Evolutionary conservation across 2,888 invertebrate genomes (phyloP).

Genomic region (Microplitis manilae): DNA sequence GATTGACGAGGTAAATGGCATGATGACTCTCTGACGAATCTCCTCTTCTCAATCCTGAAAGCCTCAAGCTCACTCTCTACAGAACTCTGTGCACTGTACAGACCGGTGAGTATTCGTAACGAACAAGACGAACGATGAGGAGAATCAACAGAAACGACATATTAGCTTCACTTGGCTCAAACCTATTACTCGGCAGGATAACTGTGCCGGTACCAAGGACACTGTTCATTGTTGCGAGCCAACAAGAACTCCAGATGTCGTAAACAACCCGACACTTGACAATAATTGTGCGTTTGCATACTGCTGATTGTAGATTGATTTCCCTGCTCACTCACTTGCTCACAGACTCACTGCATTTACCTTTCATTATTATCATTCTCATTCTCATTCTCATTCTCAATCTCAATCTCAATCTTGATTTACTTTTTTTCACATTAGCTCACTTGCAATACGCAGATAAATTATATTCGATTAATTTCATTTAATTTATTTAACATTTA

Average conservation of each 20-base stretch:
- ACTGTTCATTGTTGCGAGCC: conserved; percentile 34
- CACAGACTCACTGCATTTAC: neutral
- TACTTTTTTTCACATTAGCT: neutral
- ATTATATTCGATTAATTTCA: conserved; percentile 21
- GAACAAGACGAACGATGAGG: conserved; percentile 52
- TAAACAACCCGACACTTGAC: conserved; percentile 35
- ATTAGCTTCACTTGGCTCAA: conserved; percentile 29
- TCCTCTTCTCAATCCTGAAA: neutral
- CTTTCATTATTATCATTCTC: neutral
- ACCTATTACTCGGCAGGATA: conserved; percentile 16
- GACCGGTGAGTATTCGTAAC: conserved; percentile 53
- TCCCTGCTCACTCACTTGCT: neutral
- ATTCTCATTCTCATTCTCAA: too few relatives aligned
- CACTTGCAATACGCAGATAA: conserved; percentile 6
- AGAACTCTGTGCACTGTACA: too few relatives aligned
- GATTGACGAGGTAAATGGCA: conserved; percentile 30
- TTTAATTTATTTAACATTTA: conserved; percentile 3
- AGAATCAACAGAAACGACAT: conserved; percentile 30
- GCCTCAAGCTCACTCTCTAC: too few relatives aligned
- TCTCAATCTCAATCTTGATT: too few relatives aligned
- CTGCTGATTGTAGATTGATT: conserved; percentile 22
- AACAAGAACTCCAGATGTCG: conserved; percentile 23
- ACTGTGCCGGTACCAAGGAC: conserved; percentile 29
- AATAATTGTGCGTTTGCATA: conserved; percentile 41
- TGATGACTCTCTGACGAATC: conserved; percentile 50